These are phyloP conservation scores for Lasioglossum calceatum DNA, from an alignment of 2,888 invertebrate genomes.

Conservation along the genomic window DNA sequence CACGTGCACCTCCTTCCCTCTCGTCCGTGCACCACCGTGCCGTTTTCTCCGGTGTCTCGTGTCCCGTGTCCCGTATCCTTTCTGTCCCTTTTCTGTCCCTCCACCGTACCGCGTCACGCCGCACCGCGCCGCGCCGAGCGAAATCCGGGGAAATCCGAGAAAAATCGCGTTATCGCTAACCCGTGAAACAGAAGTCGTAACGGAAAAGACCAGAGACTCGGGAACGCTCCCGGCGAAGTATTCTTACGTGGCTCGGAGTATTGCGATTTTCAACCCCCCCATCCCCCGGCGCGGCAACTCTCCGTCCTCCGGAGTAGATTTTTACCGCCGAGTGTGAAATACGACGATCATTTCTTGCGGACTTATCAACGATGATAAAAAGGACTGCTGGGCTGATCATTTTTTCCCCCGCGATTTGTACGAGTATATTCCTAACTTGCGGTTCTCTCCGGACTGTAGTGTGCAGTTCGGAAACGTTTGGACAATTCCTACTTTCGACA, in stretches of 20 bases:
- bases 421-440: too few relatives aligned
- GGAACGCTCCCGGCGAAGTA: slow-evolving; percentile 21
- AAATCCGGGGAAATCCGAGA: slow-evolving; percentile 66
- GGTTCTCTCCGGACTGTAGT: background rate
- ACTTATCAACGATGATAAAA: slow-evolving; percentile 37
- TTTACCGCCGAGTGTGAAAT: slow-evolving; percentile 31
- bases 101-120: background rate
- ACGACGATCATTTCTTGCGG: slow-evolving; percentile 20
- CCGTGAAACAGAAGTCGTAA: slow-evolving; percentile 66
- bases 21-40: slow-evolving; percentile 14
- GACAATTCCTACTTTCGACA: background rate
- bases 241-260: slow-evolving; percentile 12
- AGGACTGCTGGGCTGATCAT: slow-evolving; percentile 14
- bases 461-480: background rate
- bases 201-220: slow-evolving; percentile 23
- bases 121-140: slow-evolving; percentile 13
- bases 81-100: background rate
- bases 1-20: slow-evolving; percentile 46
- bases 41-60: slow-evolving; percentile 10
- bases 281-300: too few relatives aligned
- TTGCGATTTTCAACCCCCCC: slow-evolving; percentile 30
- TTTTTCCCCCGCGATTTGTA: background rate
- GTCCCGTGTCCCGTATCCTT: background rate
- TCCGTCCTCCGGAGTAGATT: background rate
- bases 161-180: slow-evolving; percentile 71